Conservation (phyloP, 1,140 invertebrate genomes). For the Pentalonia nigronervosa region DNA sequence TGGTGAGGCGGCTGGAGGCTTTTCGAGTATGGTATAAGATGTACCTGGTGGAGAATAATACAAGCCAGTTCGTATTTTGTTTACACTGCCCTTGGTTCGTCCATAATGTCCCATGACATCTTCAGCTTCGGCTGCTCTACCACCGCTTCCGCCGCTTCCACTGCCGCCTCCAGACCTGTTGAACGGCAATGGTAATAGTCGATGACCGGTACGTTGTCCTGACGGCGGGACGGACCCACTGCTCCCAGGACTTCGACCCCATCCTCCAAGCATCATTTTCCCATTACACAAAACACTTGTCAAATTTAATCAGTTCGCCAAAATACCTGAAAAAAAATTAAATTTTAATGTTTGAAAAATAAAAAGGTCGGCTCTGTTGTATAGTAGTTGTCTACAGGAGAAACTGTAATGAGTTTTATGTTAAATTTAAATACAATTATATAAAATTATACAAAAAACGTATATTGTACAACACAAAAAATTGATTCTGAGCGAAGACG, state of each 20-base stretch:
- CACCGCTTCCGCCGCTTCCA: slow-evolving; percentile 40
- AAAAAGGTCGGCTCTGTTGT: too few species aligned
- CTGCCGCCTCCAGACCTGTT: slow-evolving; percentile 33
- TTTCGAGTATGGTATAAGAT: slow-evolving; percentile 84
- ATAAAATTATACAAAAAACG: too few species aligned
- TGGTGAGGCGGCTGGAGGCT: slow-evolving; percentile 72
- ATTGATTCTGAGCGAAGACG: too few species aligned
- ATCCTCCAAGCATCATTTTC: slow-evolving; percentile 60
- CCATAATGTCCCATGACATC: slow-evolving; percentile 64
- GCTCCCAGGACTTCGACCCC: slow-evolving; percentile 60
- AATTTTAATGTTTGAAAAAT: background rate
- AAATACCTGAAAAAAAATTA: background rate
- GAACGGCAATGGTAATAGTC: slow-evolving; percentile 56
- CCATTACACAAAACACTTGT: slow-evolving; percentile 34
- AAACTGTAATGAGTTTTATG: too few species aligned
- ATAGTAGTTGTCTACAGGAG: too few species aligned
- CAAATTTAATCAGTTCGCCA: background rate
- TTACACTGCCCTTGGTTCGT: slow-evolving; percentile 63
- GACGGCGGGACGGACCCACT: slow-evolving; percentile 46
- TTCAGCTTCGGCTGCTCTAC: slow-evolving; percentile 65
- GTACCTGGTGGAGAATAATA: slow-evolving; percentile 73
- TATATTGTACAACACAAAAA: too few species aligned
- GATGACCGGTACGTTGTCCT: slow-evolving; percentile 44
- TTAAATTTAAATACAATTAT: too few species aligned
- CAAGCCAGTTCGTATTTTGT: slow-evolving; percentile 61